These are phyloP conservation scores for Melieria omissa DNA, from an alignment of 2,888 invertebrate species.

Conservation along the genomic window DNA sequence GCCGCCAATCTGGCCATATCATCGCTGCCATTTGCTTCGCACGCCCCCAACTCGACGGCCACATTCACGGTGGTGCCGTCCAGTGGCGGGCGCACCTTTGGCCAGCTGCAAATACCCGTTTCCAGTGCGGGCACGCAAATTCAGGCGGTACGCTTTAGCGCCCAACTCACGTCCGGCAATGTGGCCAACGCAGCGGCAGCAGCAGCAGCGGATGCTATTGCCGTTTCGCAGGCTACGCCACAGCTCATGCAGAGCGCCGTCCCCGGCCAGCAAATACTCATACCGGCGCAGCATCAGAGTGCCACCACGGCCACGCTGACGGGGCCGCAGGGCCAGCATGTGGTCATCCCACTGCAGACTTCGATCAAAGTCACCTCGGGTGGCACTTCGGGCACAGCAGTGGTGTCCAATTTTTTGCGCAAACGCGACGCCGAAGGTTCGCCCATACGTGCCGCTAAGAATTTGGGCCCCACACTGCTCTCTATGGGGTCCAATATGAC, in stretches of 20 bases:
- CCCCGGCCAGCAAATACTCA: slow-evolving; percentile 39
- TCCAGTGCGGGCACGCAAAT: slow-evolving; percentile 52
- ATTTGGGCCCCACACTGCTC: slow-evolving; percentile 67
- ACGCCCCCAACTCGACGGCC: slow-evolving; percentile 56
- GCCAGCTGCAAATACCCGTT: slow-evolving; percentile 59
- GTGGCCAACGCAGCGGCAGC: slow-evolving; percentile 15
- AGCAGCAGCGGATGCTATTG: slow-evolving; percentile 36
- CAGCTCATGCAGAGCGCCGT: slow-evolving; percentile 35
- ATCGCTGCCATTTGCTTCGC: slow-evolving; percentile 58
- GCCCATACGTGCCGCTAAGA: slow-evolving; percentile 74
- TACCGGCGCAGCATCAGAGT: slow-evolving; percentile 42
- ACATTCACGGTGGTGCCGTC: slow-evolving; percentile 66
- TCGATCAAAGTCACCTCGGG: slow-evolving; percentile 62
- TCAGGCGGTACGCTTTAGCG: slow-evolving; percentile 57
- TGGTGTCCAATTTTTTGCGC: slow-evolving; percentile 75
- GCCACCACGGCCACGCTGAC: slow-evolving; percentile 26
- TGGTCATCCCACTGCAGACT: slow-evolving; percentile 63
- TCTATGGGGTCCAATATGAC: slow-evolving; percentile 54
- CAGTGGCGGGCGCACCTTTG: slow-evolving; percentile 55
- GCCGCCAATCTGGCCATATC: slow-evolving; percentile 50
- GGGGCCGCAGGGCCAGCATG: slow-evolving; percentile 54
- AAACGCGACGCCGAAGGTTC: slow-evolving; percentile 85
- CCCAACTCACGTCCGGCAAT: slow-evolving; percentile 47
- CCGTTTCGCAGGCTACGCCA: slow-evolving; percentile 40
- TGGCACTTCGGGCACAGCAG: slow-evolving; percentile 41